Conservation (phyloP, 1,140 invertebrate species). For the Drosophila kohkoa region DNA sequence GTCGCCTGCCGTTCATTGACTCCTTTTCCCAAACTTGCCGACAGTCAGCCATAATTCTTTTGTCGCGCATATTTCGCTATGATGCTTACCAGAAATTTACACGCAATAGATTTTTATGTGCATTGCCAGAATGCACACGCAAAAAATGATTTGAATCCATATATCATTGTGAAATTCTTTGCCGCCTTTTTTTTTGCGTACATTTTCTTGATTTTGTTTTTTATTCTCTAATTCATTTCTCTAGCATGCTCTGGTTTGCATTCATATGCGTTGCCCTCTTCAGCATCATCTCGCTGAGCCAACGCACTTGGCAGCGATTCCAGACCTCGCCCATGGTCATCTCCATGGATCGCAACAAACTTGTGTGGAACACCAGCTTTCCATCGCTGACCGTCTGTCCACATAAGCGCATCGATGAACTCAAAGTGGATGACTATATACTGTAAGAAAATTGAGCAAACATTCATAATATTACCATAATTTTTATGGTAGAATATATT, state of each 20-base stretch:
- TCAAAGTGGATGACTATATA: constrained; percentile 85
- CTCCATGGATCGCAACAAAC: constrained; percentile 90
- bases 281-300: constrained; percentile 86
- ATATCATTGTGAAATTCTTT: constrained; percentile 51
- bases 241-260: constrained; percentile 85
- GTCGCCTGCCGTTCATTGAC: constrained; percentile 64
- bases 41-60: constrained; percentile 63
- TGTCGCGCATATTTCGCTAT: constrained; percentile 58
- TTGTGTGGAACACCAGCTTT: constrained; percentile 90
- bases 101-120: constrained; percentile 84
- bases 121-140: constrained; percentile 52
- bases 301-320: constrained; percentile 88
- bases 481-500: too few relatives aligned
- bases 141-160: constrained; percentile 54
- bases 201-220: not conserved
- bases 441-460: constrained; percentile 75
- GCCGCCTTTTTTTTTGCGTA: constrained; percentile 2
- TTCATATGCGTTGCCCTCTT: constrained; percentile 85
- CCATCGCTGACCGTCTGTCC: constrained; percentile 87
- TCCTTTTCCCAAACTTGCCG: constrained; percentile 40
- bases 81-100: constrained; percentile 74
- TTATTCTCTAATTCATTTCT: constrained; percentile 4
- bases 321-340: constrained; percentile 89
- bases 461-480: not conserved
- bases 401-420: constrained; percentile 85